Base-by-base conservation (phyloP, 2,113 vertebrate genomes). In the Pachypanchax playfairii region DNA sequence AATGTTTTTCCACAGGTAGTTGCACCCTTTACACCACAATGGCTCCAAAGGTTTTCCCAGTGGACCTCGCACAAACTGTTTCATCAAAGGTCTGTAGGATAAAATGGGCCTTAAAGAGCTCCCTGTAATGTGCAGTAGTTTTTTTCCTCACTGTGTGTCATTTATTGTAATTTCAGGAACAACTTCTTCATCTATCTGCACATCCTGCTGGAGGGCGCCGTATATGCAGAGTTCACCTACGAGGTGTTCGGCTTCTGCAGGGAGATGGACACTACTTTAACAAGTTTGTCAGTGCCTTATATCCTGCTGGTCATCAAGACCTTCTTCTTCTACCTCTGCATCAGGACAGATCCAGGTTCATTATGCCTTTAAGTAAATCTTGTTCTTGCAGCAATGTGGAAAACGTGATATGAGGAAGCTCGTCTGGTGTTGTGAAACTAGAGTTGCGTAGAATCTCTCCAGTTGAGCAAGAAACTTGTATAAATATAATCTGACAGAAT, bases 221-320 rank as follows among this genome's bases (percentile, higher is more conserved):
- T 98, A 50, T 98, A 93, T 28, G 88, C 84, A 10, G 96, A 98
- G 15, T 99, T 95, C 74, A 93, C 91, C 7, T 95, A 92, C 70
- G 96, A 99, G 43, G 90, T 98, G 62, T 88, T 96, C 43, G 90
- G 84, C 52, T 96, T 93, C 85, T 96, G 95, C 81, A 88, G 78
- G 58, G 93, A 98, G 65, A 93, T 98, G 92, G 94, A 93, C 46
- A 92, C 94, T 35, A 83, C 79, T 39, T 48, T 87, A 24, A 50
- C 50, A 3, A 86, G 83, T 13, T 91, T 96, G 29, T 89, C 92
- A 1, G 89, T 97, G 73, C 97, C 97, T 60, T 98, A 96, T 42
- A 18, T 93, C 38, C 89, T 98, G 62, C 80, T 98, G 74, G 66
- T 70, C 4, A 9, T 91, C 17, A 95, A 96, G 62, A 41, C 91